phyloP scores from a whole-genome alignment of 2,113 vertebrate genomes.

The Neoarius graeffei region DNA sequence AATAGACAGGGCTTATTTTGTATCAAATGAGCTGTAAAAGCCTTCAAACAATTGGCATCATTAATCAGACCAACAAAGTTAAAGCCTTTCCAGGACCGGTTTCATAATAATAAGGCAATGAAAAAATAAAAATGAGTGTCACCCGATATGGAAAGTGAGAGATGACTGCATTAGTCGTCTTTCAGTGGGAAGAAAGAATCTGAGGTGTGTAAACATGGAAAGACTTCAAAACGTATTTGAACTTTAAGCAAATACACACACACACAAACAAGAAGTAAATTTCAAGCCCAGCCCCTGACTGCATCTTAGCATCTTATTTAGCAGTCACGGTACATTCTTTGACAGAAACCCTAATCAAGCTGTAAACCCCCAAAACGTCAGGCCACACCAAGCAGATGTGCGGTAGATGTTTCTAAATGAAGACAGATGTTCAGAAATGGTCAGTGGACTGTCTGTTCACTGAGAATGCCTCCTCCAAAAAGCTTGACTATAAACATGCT shows the following conservation, averaged over 20 bases:
- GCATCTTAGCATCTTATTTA: background rate
- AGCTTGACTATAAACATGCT: no score
- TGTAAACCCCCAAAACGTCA: background rate
- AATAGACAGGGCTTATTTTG: conserved; percentile 39
- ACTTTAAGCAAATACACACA: background rate
- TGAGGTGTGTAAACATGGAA: background rate
- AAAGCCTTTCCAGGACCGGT: conserved; percentile 57
- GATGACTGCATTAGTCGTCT: background rate
- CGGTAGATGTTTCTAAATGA: background rate
- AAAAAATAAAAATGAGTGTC: background rate
- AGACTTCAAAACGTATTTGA: conserved; percentile 3
- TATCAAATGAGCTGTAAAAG: conserved; percentile 41
- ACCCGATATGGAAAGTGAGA: conserved; percentile 21
- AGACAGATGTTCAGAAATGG: conserved; percentile 21
- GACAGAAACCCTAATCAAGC: background rate
- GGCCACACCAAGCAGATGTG: conserved; percentile 38
- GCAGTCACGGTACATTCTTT: background rate
- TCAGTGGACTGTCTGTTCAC: background rate
- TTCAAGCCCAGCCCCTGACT: background rate
- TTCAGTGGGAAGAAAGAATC: conserved; percentile 6
- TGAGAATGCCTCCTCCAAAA: background rate
- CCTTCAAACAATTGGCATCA: background rate
- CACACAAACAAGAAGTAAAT: conserved; percentile 11
- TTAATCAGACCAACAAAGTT: conserved; percentile 31
- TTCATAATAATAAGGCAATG: conserved; percentile 8